phyloP scores from a whole-genome alignment of 2,113 vertebrate species.

The Galeopterus variegatus region DNA sequence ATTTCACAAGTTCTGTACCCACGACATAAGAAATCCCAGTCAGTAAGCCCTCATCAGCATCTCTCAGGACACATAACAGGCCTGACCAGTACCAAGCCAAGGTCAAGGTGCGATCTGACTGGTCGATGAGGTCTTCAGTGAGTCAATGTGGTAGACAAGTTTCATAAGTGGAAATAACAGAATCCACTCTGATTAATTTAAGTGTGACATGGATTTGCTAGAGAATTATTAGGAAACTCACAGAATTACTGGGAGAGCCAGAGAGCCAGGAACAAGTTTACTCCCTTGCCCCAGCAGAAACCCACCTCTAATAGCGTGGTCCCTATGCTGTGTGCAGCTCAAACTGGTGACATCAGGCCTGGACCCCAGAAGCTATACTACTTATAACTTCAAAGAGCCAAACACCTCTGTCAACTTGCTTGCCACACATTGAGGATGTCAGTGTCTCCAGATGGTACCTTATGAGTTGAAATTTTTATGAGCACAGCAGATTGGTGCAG shows the following conservation, averaged over 20 bases:
- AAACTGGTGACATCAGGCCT: not conserved
- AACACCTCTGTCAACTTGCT: not conserved
- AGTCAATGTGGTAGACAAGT: not conserved
- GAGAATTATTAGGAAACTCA: not conserved
- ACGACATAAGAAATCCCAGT: slow-evolving; percentile 87
- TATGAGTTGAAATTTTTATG: not conserved
- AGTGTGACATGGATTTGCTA: not conserved
- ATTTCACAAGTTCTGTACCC: slow-evolving; percentile 93
- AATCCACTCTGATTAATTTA: not conserved
- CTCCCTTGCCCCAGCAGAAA: too few relatives aligned
- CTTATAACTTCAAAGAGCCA: not conserved
- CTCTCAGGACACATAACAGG: not conserved
- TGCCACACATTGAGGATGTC: not conserved
- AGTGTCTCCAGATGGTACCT: not conserved
- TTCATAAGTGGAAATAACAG: not conserved
- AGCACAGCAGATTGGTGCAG: not conserved
- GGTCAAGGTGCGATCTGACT: not conserved
- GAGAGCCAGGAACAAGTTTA: not conserved
- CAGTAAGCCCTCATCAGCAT: not conserved
- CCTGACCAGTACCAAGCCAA: not conserved
- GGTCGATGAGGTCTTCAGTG: not conserved
- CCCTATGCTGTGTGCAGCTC: not conserved
- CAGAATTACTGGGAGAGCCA: not conserved
- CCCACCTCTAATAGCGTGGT: accelerated
- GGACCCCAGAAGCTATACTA: not conserved